Percentiles rank a stretch among this genome's conserved stretches.
These are phyloP conservation scores for Tarsius wallacei DNA, from an alignment of 2,797 vertebrate genomes.

Conservation along the genomic window DNA sequence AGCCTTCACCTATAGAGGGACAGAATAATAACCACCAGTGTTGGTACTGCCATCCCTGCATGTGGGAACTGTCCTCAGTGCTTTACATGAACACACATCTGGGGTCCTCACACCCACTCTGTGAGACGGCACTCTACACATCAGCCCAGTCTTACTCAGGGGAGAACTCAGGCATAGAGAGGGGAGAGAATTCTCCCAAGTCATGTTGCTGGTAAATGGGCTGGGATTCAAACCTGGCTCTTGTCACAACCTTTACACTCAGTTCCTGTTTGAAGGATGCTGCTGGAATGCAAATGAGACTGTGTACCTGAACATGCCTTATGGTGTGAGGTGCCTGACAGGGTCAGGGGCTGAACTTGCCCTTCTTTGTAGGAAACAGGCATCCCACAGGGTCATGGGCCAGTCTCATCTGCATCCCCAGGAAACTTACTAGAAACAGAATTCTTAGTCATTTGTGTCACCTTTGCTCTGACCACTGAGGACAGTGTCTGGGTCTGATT, in stretches of 20 bases:
- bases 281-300: accelerated
- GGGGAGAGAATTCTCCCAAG: background rate
- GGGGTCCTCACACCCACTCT: background rate
- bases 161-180: background rate
- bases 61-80: accelerated
- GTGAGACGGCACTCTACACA: background rate
- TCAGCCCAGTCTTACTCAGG: accelerated
- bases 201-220: background rate
- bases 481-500: background rate
- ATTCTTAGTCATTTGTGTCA: background rate
- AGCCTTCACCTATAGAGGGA: accelerated
- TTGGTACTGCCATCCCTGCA: accelerated
- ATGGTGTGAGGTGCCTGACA: accelerated
- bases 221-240: background rate
- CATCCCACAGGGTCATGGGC: background rate
- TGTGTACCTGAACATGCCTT: background rate
- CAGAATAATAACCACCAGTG: accelerated
- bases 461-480: background rate
- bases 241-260: accelerated
- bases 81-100: accelerated
- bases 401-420: background rate
- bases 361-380: background rate
- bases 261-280: background rate
- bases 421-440: background rate
- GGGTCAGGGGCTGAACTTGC: background rate